These are phyloP conservation scores for Pyrocephalus nanus DNA, from an alignment of 2,797 vertebrate genomes.

Conservation along the genomic window DNA sequence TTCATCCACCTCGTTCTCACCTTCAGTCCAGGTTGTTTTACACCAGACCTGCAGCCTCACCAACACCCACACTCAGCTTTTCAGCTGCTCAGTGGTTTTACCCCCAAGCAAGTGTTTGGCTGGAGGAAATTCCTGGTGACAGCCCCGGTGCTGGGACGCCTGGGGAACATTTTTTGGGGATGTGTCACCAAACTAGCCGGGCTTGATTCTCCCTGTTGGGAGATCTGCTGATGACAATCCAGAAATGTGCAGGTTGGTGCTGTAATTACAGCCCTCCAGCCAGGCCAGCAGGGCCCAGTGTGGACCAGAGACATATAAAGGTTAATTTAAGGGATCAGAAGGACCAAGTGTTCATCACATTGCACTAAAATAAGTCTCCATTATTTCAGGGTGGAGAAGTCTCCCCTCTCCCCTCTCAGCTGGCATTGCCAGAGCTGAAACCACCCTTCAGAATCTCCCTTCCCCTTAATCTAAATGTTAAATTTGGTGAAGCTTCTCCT, in stretches of 20 bases:
- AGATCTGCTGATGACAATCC: not conserved
- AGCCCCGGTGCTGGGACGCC: not conserved
- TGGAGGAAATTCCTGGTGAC: not conserved
- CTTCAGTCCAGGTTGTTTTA: accelerated
- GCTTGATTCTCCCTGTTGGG: not conserved
- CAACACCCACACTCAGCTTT: accelerated
- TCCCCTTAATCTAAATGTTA: not conserved
- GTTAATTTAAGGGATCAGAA: not conserved
- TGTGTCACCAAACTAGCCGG: not conserved
- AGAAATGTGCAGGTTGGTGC: not conserved
- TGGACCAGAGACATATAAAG: not conserved
- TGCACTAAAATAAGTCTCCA: not conserved
- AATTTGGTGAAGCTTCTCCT: not conserved
- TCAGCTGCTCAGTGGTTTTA: not conserved
- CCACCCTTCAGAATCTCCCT: not conserved
- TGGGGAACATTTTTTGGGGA: not conserved
- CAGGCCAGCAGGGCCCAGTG: not conserved
- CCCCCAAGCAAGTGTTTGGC: not conserved
- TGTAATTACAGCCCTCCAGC: not conserved
- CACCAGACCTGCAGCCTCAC: accelerated
- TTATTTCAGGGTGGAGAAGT: too few species aligned
- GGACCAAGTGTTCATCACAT: accelerated
- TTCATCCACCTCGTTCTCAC: not conserved
- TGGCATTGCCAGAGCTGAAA: not conserved
- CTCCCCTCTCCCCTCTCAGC: not conserved